Evolutionary conservation across 2,888 invertebrate genomes (phyloP), one percentile per base, ranked within the genome.

Genomic region (Cynaeus angustus): DNA sequence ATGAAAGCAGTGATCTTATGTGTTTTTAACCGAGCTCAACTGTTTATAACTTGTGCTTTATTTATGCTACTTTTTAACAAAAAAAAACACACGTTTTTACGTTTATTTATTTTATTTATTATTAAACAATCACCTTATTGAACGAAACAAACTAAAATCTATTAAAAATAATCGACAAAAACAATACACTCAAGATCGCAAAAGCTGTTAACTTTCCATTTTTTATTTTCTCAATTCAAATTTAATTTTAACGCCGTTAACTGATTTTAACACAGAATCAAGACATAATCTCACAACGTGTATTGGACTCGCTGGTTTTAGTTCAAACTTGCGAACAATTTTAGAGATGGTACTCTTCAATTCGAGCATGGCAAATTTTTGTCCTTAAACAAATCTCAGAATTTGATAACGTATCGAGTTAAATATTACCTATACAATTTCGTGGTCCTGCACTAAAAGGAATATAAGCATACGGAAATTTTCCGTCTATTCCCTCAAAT

Each of bases 401-500:
- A 21, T 21, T 21, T 21, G 4, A 21, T 21, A 21, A 21, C n/a
- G n/a, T n/a, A n/a, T n/a, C n/a, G n/a, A 21, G 21, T 21, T 21
- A 21, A 21, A 1, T 21, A 21, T 3, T 13, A 86, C 87, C 87
- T 61, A 89, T 88, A 73, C 89, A 90, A 76, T 90, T 90, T 33
- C 90, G 86, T 0, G 89, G 88, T 0, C 90, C 90, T 8, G 90
- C 90, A 73, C 90, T 90, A 65, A 90, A 90, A 0, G 89, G 87
- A 1, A 90, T 79, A 82, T 87, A 89, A 28, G 85, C 85, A 73
- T 87, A 89, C 0, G 88, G 86, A 55, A 85, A 86, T 0, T 80
- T 81, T 16, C 80, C 80, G 1, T 67, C 71, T 1, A 75, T 78
- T n/a, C 83, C 78, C 64, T 83, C 78, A 70, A 88, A 89, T 14